Evolutionary conservation across 1,140 invertebrate species (phyloP).

Genomic region (Drosophila nigromelanica): DNA sequence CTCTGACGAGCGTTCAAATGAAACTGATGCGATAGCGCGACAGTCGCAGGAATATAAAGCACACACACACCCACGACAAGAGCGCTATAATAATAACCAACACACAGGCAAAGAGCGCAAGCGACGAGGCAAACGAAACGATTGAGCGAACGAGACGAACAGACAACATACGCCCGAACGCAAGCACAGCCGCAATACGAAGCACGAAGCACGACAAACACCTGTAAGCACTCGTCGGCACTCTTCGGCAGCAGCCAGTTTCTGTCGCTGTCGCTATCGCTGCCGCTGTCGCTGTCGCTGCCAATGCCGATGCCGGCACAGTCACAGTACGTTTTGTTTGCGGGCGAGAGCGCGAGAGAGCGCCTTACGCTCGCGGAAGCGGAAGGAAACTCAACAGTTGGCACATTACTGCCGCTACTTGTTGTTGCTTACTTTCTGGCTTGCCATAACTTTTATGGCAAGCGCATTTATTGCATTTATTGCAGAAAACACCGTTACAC

Average conservation of each 20-base stretch:
- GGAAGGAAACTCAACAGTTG: slow-evolving; percentile 81
- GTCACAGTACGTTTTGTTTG: neutral
- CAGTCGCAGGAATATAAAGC: slow-evolving; percentile 66
- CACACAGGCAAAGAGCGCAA: slow-evolving; percentile 23
- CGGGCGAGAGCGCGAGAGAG: no score
- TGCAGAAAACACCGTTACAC: slow-evolving; percentile 8
- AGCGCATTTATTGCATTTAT: slow-evolving; percentile 49
- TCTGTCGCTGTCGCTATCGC: neutral
- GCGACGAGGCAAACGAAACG: slow-evolving; percentile 10
- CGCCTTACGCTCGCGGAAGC: slow-evolving; percentile 44
- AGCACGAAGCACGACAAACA: slow-evolving; percentile 49
- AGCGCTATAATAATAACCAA: slow-evolving; percentile 39
- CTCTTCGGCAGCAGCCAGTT: slow-evolving; percentile 3
- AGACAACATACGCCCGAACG: neutral
- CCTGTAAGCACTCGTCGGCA: slow-evolving; percentile 61
- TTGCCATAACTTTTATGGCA: slow-evolving; percentile 49
- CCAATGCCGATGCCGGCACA: slow-evolving; percentile 42
- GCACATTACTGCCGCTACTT: slow-evolving; percentile 68
- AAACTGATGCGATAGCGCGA: slow-evolving; percentile 64
- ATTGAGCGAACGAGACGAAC: slow-evolving; percentile 11
- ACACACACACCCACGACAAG: slow-evolving; percentile 14
- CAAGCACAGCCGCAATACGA: slow-evolving; percentile 14
- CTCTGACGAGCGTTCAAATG: slow-evolving; percentile 61
- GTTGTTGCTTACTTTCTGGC: slow-evolving; percentile 43
- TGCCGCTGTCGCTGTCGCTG: neutral